These are phyloP conservation scores for Bombycilla garrulus DNA, from an alignment of 2,113 vertebrate species.

Conservation along the genomic window DNA sequence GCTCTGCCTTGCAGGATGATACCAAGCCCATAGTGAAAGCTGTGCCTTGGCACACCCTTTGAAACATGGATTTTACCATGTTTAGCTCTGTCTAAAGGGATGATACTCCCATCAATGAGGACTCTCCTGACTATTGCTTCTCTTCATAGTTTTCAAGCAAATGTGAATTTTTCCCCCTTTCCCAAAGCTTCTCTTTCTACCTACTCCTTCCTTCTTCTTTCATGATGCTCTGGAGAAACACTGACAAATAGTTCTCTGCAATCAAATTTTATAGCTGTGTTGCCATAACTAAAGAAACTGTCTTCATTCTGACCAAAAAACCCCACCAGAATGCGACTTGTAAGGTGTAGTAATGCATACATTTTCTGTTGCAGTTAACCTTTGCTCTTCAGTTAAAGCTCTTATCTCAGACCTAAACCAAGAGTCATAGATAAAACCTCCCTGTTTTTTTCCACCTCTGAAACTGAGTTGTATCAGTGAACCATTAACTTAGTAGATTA, in stretches of 20 bases:
- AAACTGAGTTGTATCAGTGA: conserved; percentile 42
- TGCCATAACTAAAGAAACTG: neutral
- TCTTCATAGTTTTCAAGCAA: neutral
- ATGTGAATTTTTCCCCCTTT: neutral
- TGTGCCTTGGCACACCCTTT: neutral
- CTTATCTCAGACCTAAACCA: conserved; percentile 50
- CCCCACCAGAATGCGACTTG: neutral
- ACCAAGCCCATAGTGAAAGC: neutral
- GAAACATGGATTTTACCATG: neutral
- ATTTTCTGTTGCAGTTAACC: conserved; percentile 57
- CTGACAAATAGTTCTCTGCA: neutral
- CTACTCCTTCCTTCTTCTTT: neutral
- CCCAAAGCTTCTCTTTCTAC: neutral
- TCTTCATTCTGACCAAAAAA: neutral
- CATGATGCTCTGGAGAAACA: neutral
- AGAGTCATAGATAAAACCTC: conserved; percentile 65
- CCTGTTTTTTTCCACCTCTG: conserved; percentile 6
- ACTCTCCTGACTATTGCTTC: neutral
- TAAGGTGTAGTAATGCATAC: neutral
- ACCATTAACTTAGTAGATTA: conserved; percentile 62
- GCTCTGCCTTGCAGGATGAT: neutral
- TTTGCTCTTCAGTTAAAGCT: conserved; percentile 61
- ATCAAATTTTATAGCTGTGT: neutral
- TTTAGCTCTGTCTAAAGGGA: neutral
- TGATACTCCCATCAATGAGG: neutral